Conservation (phyloP, 2,113 vertebrate species). For the Poecile atricapillus region DNA sequence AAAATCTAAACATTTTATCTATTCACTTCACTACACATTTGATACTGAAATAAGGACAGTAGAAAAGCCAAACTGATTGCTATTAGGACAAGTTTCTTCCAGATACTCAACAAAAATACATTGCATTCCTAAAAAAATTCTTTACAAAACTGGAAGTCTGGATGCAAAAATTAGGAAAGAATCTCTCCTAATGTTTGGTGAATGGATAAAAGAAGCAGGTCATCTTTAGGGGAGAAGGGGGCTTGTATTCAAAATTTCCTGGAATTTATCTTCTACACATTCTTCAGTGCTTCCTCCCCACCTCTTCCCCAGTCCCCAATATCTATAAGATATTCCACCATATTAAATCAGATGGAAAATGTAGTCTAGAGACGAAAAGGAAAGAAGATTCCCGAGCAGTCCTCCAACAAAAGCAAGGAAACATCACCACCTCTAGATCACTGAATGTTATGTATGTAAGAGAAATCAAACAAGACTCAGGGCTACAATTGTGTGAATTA, state of each 20-base stretch:
- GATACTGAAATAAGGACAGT: neutral
- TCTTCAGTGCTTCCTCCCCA: neutral
- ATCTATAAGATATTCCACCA: neutral
- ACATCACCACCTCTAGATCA: neutral
- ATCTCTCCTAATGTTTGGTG: neutral
- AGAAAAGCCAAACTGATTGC: neutral
- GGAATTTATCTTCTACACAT: neutral
- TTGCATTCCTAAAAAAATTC: neutral
- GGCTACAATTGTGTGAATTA: neutral
- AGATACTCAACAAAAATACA: neutral
- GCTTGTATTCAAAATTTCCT: neutral
- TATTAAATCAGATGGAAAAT: neutral
- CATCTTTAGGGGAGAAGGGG: neutral
- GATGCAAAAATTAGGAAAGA: neutral
- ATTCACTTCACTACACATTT: neutral
- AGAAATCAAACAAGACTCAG: neutral
- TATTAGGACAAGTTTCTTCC: neutral
- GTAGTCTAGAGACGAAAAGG: neutral
- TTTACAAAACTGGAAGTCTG: neutral
- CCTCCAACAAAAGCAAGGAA: neutral
- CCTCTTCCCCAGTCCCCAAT: accelerated
- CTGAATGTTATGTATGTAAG: neutral
- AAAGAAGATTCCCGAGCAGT: neutral
- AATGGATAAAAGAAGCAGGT: neutral
- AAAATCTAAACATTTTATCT: neutral